A percentile compares a stretch with the other conserved stretches of the same genome.
These are phyloP conservation scores for Adineta ricciae DNA, from an alignment of 2,888 invertebrate species.

Conservation along the genomic window DNA sequence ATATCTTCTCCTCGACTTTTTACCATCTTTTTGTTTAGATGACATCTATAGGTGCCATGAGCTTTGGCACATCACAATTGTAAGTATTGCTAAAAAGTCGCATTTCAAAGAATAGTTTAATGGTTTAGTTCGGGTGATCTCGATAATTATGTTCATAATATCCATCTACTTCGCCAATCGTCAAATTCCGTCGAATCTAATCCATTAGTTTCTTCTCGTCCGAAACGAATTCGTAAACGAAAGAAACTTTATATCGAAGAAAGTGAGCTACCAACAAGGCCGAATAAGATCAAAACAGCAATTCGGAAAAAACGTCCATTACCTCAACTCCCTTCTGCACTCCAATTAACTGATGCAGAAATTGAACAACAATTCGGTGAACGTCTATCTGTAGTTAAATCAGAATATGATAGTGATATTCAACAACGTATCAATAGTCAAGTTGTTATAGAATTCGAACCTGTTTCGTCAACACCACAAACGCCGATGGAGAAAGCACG, in stretches of 20 bases:
- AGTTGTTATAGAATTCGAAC: neutral
- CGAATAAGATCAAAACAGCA: neutral
- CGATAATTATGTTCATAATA: neutral
- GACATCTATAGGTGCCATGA: neutral
- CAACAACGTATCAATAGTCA: neutral
- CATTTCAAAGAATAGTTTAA: too few species aligned
- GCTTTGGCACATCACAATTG: neutral
- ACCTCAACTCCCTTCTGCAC: neutral
- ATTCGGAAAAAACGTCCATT: neutral
- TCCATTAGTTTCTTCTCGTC: neutral
- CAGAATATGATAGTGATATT: neutral
- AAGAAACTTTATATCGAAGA: neutral
- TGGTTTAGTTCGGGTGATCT: neutral
- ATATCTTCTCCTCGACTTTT: too few species aligned
- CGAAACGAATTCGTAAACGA: neutral
- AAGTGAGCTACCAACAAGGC: neutral
- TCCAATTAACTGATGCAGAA: neutral
- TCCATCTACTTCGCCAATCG: neutral
- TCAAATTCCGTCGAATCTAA: neutral
- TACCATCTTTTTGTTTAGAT: neutral
- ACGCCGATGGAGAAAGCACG: neutral
- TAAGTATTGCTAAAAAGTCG: neutral
- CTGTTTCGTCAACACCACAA: neutral
- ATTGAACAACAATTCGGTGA: neutral
- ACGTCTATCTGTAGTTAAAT: neutral